Evolutionary conservation across 2,113 vertebrate species (phyloP), one percentile per base, ranked within the genome.

Genomic region (Notarius quadriscutis): DNA sequence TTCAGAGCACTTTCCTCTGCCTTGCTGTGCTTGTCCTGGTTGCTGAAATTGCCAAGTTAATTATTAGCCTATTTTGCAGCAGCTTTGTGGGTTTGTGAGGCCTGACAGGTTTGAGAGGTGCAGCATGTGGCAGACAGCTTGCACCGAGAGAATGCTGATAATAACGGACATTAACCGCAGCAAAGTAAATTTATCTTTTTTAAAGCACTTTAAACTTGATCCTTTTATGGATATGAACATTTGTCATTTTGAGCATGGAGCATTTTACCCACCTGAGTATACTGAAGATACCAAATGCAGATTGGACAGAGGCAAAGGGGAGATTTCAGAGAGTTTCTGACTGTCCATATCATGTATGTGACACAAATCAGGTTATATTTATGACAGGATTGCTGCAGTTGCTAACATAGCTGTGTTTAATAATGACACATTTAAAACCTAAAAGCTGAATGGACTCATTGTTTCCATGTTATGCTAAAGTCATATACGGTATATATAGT

Each of bases 41-140:
- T 7, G 41, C 27, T 7, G 50, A 5, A 90, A 87, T 89, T 57
- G n/a, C 41, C 75, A 2, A 55, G 79, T 41, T 87, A 87, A 83
- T 86, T 65, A 79, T 79, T 67, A 14, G 48, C 1, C 75, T 86
- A 65, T 79, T 86, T 79, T 62, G 58, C 75, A 80, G 60, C 84
- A 65, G 17, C 60, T 67, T 55, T 15, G 17, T 65, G 25, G 57
- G 72, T 72, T 84, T 84, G n/a, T 77, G 63, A 84, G 89, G 87
- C 83, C 53, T 81, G 83, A 75, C 53, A 89, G 81, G 50, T 63
- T 48, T 60, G 50, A 75, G 75, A 20, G 27, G 55, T 81, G 79
- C 79, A 20, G 55, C 27, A 81, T 81, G 79, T 81, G 55, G 79
- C 79, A 60, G 79, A 60, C 79, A 60, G 79, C 79, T 18, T 34